phyloP scores from a whole-genome alignment of 2,888 invertebrate species.

The Hyles lineata region DNA sequence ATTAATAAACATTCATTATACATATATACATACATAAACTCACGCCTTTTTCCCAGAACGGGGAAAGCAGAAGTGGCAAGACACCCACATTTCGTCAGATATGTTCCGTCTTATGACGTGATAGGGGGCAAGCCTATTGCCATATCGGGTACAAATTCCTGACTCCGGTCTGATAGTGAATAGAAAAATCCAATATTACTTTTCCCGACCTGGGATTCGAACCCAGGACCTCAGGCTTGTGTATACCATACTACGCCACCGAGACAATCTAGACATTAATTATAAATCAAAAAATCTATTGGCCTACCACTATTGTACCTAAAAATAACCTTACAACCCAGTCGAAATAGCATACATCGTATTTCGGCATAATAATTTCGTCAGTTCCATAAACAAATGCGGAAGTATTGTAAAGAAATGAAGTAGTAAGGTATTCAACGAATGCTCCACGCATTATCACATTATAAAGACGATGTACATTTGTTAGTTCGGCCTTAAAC shows the following conservation, averaged over 20 bases:
- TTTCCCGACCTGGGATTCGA: too few species aligned
- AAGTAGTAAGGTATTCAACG: not conserved
- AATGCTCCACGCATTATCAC: slow-evolving; percentile 8
- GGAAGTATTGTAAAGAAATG: slow-evolving; percentile 18
- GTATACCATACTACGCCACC: too few species aligned
- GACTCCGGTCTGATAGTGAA: too few species aligned
- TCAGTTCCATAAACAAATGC: not conserved
- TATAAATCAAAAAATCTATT: not conserved
- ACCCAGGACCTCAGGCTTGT: too few species aligned
- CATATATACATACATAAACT: too few species aligned
- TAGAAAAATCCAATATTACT: too few species aligned
- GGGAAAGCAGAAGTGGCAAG: too few species aligned
- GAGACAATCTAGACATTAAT: not conserved
- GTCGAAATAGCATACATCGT: not conserved
- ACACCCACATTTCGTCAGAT: too few species aligned
- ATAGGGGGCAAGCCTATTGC: too few species aligned
- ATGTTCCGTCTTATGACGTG: too few species aligned
- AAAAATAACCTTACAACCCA: not conserved
- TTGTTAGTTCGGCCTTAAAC: slow-evolving; percentile 21
- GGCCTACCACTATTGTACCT: not conserved
- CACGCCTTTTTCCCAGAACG: too few species aligned
- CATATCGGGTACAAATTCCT: too few species aligned
- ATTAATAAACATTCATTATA: not conserved
- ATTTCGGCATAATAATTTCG: slow-evolving; percentile 5
- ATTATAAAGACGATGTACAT: slow-evolving; percentile 11